Conservation (phyloP, 2,888 invertebrate genomes). For the Acleris holmiana region DNA sequence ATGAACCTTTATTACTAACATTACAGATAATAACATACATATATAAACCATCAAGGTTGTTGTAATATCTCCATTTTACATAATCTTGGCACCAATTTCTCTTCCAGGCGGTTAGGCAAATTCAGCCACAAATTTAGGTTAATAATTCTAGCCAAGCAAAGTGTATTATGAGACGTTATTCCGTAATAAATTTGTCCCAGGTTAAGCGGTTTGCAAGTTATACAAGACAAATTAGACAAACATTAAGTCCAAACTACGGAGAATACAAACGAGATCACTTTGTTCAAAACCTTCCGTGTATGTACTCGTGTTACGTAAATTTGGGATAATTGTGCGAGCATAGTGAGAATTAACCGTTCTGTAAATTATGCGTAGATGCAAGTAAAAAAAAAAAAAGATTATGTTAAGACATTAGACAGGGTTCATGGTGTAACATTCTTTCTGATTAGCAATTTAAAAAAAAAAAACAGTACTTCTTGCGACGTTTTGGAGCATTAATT, state of each 20-base stretch:
- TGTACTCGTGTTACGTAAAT: too few species aligned
- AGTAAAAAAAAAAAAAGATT: too few species aligned
- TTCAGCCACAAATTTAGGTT: conserved; percentile 16
- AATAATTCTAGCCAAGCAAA: conserved; percentile 6
- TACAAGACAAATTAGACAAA: not conserved
- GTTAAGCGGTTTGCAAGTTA: conserved; percentile 12
- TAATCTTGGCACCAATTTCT: not conserved
- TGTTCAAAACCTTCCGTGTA: not conserved
- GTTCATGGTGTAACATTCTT: too few species aligned
- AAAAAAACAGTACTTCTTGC: too few species aligned
- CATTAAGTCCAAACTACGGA: not conserved
- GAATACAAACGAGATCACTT: not conserved
- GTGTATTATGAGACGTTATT: conserved; percentile 5
- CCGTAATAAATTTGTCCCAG: conserved; percentile 9
- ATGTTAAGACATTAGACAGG: too few species aligned
- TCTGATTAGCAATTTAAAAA: too few species aligned
- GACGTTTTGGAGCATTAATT: too few species aligned
- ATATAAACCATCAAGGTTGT: not conserved
- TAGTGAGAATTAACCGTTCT: too few species aligned
- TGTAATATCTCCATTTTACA: not conserved
- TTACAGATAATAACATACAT: not conserved
- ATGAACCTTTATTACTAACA: too few species aligned
- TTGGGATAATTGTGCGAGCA: not conserved
- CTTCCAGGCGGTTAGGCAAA: conserved; percentile 6
- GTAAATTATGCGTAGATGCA: too few species aligned